Conservation (phyloP, 2,888 invertebrate species). For the Tortricodes alternella region DNA sequence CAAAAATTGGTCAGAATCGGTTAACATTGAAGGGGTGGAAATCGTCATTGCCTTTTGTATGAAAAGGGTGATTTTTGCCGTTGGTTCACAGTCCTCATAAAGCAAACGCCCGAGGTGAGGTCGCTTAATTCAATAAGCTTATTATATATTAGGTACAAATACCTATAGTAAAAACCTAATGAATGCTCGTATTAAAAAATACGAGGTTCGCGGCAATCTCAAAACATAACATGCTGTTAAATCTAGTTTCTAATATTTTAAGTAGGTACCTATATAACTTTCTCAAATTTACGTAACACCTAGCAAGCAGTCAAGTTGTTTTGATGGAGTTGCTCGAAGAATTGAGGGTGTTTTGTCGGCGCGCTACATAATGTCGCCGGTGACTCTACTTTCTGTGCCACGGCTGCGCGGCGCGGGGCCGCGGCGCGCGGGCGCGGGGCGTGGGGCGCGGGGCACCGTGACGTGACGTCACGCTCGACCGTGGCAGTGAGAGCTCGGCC, state of each 20-base stretch:
- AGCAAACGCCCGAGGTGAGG: too few species aligned
- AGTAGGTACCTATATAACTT: slow-evolving; percentile 35
- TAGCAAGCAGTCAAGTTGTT: slow-evolving; percentile 67
- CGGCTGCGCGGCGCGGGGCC: slow-evolving; percentile 64
- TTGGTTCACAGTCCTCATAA: too few species aligned
- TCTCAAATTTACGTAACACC: slow-evolving; percentile 67
- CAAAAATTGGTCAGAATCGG: too few species aligned
- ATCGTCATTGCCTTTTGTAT: too few species aligned
- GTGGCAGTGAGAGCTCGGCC: slow-evolving; percentile 80
- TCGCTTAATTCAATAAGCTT: too few species aligned
- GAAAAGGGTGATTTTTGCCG: too few species aligned
- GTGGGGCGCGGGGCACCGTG: slow-evolving; percentile 48
- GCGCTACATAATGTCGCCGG: slow-evolving; percentile 74
- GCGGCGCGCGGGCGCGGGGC: slow-evolving; percentile 51
- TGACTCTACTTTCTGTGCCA: slow-evolving; percentile 78
- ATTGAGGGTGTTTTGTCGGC: slow-evolving; percentile 76
- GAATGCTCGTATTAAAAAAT: too few species aligned
- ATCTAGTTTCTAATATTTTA: background rate
- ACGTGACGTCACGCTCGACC: slow-evolving; percentile 80
- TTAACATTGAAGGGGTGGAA: too few species aligned
- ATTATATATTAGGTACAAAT: too few species aligned
- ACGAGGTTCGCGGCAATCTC: too few species aligned
- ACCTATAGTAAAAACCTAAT: too few species aligned
- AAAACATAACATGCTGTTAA: background rate
- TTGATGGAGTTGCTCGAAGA: slow-evolving; percentile 72